Evolutionary conservation across 2,888 invertebrate species (phyloP), one percentile per base, ranked within the genome.

Genomic region (Stramonita haemastoma): DNA sequence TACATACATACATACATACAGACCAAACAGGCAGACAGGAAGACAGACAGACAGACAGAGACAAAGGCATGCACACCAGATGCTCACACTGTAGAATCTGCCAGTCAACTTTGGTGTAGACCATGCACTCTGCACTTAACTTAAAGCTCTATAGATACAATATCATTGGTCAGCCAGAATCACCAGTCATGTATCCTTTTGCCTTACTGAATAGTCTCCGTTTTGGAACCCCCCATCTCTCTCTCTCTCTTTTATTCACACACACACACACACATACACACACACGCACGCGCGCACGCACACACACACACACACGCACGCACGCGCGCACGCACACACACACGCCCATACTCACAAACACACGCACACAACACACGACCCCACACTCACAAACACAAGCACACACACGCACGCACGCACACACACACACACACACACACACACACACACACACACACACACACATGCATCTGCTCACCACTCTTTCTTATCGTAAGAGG

Each of bases 391-490:
- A 60, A 4, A 66, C 66, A 66, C 66, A 66, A 4, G 13, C 66
- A 66, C 66, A 13, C 66, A 66, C 66, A 13, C 66, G 13, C 66
- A 13, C 66, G 26, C 13, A 13, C 66, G 26, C 66, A 13, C 66
- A 13, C 66, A 2, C 66, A 13, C 26, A 66, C 17, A 66, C 66
- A 66, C 66, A 66, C 66, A 66, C 66, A 15, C 29, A 83, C 81
- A 79, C 79, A 79, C 79, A 79, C 19, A 79, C 79, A 79, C 17
- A 79, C 79, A 79, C 79, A 79, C 79, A 79, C 79, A 79, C 79
- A 79, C 13, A 32, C 15, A 17, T 34, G 11, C 17, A 15, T 17
- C 17, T 34, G 26, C 73, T 11, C 22, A n/a, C 15, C 26, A n/a
- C 29, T 15, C 73, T 66, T 66, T 66, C 66, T 26, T 17, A 66